Base-by-base conservation (phyloP, 2,888 invertebrate genomes). In the Pristionchus maxplancki region DNA sequence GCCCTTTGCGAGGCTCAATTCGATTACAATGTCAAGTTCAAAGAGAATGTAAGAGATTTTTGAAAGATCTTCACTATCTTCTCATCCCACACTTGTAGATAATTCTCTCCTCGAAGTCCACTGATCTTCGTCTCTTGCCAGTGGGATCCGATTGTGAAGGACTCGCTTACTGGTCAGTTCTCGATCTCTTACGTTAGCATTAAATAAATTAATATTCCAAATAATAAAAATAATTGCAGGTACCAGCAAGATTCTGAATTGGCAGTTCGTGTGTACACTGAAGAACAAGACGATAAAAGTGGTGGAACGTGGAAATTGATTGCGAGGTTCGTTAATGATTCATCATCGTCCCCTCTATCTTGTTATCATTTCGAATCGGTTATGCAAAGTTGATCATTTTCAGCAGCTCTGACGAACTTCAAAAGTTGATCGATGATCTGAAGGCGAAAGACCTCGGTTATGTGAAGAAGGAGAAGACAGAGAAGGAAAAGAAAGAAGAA, bases 11-110 rank as follows among this genome's bases (percentile, higher is more conserved):
- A 93, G 93, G 89, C 91, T 34, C 99, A 99, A 95, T 99, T 99
- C 96, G 98, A 99, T 95, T 96, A 96, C 93, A 97, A 99, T 95
- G 96, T 96, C 34, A 98, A 97, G 95, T 98, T 99, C 95, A 98
- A 98, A 95, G 96, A 96, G 90, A 91, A 89, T 88, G 93, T 94
- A 58, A 89, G 90, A 34, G 37, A 0, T 78, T 17, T 37, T 20
- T 48, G 20, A 44, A 9, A 31, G n/a, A 4, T 50, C 15, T 4
- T 28, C 24, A 44, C 8, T 9, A 44, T 44, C 11, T 44, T 44
- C 44, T 28, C 1, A 86, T 48, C 31, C 6, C 37, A 15, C 5
- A 31, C 85, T 89, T 89, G 15, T 84, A 97, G 94, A 96, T 97
- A 31, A 87, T 90, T 78, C 97, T 97, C 95, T 96, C 97, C 92